Base-by-base conservation (phyloP, 2,113 vertebrate genomes). In the Cavia porcellus region DNA sequence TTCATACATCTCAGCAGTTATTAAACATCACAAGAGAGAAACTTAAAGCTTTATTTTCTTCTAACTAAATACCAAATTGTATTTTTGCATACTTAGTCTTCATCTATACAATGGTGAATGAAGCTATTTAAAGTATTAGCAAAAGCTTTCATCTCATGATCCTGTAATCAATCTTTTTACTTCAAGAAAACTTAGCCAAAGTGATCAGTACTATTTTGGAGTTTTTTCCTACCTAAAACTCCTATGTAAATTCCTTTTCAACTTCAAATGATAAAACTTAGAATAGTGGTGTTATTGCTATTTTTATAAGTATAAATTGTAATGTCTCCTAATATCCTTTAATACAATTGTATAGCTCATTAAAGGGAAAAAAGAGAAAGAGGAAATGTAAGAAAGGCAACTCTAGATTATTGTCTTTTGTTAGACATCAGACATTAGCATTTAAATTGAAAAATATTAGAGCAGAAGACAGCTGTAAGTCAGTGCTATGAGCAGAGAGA, bases 81-180 rank as follows among this genome's bases (percentile, higher is more conserved):
- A 4, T 3, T 96, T 94, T 88, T 94, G 9, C 70, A 45, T 89
- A 47, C 68, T 81, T 92, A 64, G 55, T 92, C 7, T 96, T 95
- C 17, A 55, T 90, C 86, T 92, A 80, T 61, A 25, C 5, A 61
- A 52, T 25, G 85, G 12, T 81, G 24, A 82, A 2, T 70, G 12
- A 75, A 80, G 85, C 15, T 87, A 19, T 55, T 95, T 92, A 62
- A 94, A 38, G 66, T 19, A 95, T 92, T 96, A 92, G 85, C 11
- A 87, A 81, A 10, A 50, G 24, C 11, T 92, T 96, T 90, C 3
- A 3, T 92, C 30, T 88, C n/a, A 52, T 64, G 52, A 94, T 86
- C 22, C 45, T 24, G 15, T 85, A 72, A 64, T 75, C 19, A 57
- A 42, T 77, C 38, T 15, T 68, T 92, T 80, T 79, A 55, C 25